Conservation (phyloP, 2,888 invertebrate genomes). For the Chaitophorus viminalis region DNA sequence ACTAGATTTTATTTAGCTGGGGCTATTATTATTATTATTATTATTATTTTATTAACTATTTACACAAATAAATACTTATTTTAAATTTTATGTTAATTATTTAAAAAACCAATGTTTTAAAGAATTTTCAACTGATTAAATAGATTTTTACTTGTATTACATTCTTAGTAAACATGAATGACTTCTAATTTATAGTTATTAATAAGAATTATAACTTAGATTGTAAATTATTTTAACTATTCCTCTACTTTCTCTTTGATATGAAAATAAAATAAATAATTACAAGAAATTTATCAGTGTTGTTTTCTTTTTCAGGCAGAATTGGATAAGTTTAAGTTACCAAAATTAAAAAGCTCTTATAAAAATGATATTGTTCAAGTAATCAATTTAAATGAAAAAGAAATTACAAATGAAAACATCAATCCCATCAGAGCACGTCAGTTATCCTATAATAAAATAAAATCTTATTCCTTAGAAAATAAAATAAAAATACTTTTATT, state of each 20-base stretch:
- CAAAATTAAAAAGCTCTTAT: background rate
- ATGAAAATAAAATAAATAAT: background rate
- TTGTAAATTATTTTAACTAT: background rate
- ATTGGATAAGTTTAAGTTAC: conserved; percentile 40
- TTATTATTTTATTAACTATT: too few relatives aligned
- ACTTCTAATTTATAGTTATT: background rate
- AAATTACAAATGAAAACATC: conserved; percentile 21
- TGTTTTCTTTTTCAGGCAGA: conserved; percentile 23
- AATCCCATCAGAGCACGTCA: conserved; percentile 46
- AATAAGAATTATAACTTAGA: background rate
- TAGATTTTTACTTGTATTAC: too few relatives aligned
- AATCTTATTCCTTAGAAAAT: conserved; percentile 47
- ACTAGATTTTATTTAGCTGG: too few relatives aligned
- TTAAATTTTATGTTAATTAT: too few relatives aligned
- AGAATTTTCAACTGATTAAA: too few relatives aligned
- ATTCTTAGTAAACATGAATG: too few relatives aligned
- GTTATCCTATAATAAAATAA: conserved; percentile 30
- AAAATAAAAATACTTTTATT: conserved; percentile 56
- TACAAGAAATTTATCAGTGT: background rate
- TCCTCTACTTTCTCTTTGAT: background rate
- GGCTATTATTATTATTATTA: too few relatives aligned
- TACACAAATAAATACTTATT: too few relatives aligned
- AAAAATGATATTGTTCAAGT: background rate
- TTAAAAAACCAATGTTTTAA: too few relatives aligned
- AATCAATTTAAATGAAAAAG: background rate